Evolutionary conservation across 2,888 invertebrate species (phyloP).

Genomic region (Drosophila flavopinicola): DNA sequence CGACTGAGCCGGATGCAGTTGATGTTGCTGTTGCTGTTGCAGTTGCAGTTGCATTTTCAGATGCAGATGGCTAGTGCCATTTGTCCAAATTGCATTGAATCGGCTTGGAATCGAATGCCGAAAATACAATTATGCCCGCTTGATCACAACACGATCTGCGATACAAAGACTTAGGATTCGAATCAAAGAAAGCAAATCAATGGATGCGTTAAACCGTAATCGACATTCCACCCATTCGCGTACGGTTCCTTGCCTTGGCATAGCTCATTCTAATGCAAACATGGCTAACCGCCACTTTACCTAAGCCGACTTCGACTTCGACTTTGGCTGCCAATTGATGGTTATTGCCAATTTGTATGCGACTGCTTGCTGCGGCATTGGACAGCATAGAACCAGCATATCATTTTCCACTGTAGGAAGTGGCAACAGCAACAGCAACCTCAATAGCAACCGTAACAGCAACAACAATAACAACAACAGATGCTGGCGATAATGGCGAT

Average conservation of each 20-base stretch:
- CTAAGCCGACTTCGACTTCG: conserved; percentile 30
- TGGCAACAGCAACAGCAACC: conserved; percentile 31
- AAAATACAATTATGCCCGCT: conserved; percentile 73
- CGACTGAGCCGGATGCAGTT: conserved; percentile 30
- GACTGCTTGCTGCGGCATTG: conserved; percentile 32
- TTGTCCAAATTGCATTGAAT: conserved; percentile 65
- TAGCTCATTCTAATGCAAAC: conserved; percentile 77
- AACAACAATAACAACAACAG: conserved; percentile 41
- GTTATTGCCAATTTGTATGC: conserved; percentile 79
- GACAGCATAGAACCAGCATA: conserved; percentile 60
- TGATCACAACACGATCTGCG: conserved; percentile 67
- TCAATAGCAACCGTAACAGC: conserved; percentile 24
- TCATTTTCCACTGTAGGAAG: conserved; percentile 64
- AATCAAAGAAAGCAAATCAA: conserved; percentile 61
- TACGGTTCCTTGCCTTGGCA: conserved; percentile 17
- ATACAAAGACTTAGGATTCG: conserved; percentile 28
- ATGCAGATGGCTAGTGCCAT: conserved; percentile 58
- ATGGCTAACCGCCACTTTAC: conserved; percentile 28
- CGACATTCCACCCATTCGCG: conserved; percentile 62
- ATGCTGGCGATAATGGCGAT: conserved; percentile 79
- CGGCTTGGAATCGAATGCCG: conserved; percentile 61
- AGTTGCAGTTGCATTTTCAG: conserved; percentile 19
- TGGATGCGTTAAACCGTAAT: conserved; percentile 65
- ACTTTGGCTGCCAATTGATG: conserved; percentile 69
- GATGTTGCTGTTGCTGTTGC: conserved; percentile 16